Base-by-base conservation (phyloP, 2,888 invertebrate species). In the Dicyrtomina minuta region DNA sequence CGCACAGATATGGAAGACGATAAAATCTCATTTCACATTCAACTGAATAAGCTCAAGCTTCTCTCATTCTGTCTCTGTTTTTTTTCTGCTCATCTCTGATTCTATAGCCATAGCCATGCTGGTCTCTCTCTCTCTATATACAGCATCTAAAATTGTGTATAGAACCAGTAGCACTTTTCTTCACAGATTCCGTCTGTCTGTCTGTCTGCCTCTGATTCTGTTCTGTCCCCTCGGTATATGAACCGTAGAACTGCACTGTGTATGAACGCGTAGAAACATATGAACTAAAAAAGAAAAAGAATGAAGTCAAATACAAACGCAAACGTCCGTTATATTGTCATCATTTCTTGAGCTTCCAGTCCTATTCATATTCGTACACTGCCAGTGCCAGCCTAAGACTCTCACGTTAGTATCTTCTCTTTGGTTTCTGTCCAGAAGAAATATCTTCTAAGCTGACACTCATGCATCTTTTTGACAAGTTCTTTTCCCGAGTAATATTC, bases 21-120 rank as follows among this genome's bases (percentile, higher is more conserved):
- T 64, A 64, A 64, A 51, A 64, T 39, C 49, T 64, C 64, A 51
- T 64, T 64, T 64, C 49, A 62, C 61, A 62, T 62, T 62, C 61
- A 60, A 60, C 60, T 60, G 60, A 60, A 60, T 60, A n/a, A n/a
- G n/a, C n/a, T n/a, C n/a, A n/a, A n/a, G n/a, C n/a, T n/a, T n/a
- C n/a, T n/a, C n/a, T n/a, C n/a, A n/a, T n/a, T n/a, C n/a, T n/a
- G n/a, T n/a, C n/a, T n/a, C n/a, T n/a, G n/a, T n/a, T n/a, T n/a
- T n/a, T n/a, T n/a, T n/a, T n/a, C n/a, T n/a, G n/a, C n/a, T n/a
- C n/a, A n/a, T n/a, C n/a, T n/a, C n/a, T n/a, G n/a, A n/a, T n/a
- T n/a, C n/a, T n/a, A n/a, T n/a, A n/a, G n/a, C n/a, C n/a, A n/a
- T n/a, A n/a, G n/a, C n/a, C n/a, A n/a, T n/a, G n/a, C n/a, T n/a